A percentile compares a stretch with the other conserved stretches of the same genome.
Evolutionary conservation across 2,797 vertebrate genomes (phyloP).

Genomic region (Hapalemur alaotrensis): DNA sequence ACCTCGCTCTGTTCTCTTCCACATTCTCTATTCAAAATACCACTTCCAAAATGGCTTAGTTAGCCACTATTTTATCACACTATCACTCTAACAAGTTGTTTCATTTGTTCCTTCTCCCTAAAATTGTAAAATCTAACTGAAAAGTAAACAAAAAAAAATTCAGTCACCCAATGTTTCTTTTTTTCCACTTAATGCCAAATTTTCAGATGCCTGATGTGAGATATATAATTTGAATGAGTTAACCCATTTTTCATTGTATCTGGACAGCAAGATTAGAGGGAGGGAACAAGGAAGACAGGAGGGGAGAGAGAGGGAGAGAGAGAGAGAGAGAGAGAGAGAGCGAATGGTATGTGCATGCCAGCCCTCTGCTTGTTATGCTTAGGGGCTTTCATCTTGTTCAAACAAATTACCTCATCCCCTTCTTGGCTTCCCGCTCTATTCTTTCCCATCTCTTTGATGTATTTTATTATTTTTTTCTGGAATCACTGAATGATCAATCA

Average conservation of each 20-base stretch:
- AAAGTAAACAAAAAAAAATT: background rate
- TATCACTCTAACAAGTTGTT: background rate
- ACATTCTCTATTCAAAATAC: background rate
- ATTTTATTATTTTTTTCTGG: background rate
- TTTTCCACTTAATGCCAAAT: background rate
- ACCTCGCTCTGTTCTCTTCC: background rate
- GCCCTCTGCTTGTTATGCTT: background rate
- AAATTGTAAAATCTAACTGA: background rate
- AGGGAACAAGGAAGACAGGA: background rate
- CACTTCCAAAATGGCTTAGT: background rate
- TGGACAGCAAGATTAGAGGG: background rate
- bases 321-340: too few species aligned
- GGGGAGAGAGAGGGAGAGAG: too few species aligned
- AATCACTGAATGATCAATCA: background rate
- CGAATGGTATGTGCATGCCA: background rate
- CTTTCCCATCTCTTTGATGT: conserved; percentile 44
- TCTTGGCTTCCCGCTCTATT: background rate
- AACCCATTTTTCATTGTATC: background rate
- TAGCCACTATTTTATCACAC: background rate
- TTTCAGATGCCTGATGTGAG: background rate
- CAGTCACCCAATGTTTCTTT: background rate
- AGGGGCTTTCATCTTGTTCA: background rate
- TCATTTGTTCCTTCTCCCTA: background rate
- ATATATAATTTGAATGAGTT: background rate
- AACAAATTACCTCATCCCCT: background rate